phyloP scores from a whole-genome alignment of 2,888 invertebrate species.

The Heteromurus nitidus region DNA sequence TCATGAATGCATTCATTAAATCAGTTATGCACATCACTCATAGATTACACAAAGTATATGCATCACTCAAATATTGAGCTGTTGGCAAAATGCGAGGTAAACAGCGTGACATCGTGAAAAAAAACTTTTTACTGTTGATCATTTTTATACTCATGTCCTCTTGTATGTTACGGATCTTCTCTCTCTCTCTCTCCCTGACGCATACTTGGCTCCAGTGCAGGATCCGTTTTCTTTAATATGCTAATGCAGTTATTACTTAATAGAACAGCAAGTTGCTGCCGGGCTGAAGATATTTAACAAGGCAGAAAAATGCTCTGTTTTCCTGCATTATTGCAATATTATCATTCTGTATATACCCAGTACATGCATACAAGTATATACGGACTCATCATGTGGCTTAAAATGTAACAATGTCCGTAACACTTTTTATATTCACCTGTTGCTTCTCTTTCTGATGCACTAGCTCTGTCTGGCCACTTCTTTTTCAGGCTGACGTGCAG shows the following conservation, averaged over 20 bases:
- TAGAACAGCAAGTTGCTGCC: conserved; percentile 6
- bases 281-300: background rate
- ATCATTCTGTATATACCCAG: background rate
- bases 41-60: background rate
- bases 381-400: no score
- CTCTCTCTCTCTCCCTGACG: background rate
- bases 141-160: conserved; percentile 12
- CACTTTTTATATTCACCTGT: conserved; percentile 14
- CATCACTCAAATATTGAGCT: background rate
- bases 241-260: conserved; percentile 19
- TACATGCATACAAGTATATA: no score
- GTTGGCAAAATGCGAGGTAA: conserved; percentile 13
- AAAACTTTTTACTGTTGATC: background rate
- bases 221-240: conserved; percentile 11
- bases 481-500: conserved; percentile 31
- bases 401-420: conserved; percentile 11
- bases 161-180: conserved; percentile 14
- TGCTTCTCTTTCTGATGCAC: conserved; percentile 36
- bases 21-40: background rate
- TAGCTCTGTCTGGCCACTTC: conserved; percentile 20
- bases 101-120: conserved; percentile 9
- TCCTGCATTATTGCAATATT: background rate
- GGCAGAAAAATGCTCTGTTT: conserved; percentile 1
- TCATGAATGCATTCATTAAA: conserved; percentile 2
- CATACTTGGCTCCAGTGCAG: background rate